A percentile compares a stretch with the other conserved stretches of the same genome.
Conservation (phyloP, 2,888 invertebrate genomes). For the Ferrisia virgata region DNA sequence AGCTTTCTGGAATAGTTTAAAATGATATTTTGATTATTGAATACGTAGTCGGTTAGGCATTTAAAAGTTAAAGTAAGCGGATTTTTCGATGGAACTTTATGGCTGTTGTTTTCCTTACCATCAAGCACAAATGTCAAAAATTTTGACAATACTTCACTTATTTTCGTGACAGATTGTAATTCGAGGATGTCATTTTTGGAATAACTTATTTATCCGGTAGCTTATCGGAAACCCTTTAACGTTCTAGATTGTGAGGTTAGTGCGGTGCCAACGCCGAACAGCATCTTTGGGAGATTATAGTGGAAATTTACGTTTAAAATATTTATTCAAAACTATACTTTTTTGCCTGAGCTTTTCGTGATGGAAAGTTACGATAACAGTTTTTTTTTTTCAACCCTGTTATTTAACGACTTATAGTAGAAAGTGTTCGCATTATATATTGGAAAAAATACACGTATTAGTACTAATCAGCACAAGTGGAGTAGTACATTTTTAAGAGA, state of each 20-base stretch:
- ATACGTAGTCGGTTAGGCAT: conserved; percentile 3
- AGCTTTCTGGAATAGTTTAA: background rate
- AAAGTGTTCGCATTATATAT: background rate
- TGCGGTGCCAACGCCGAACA: background rate
- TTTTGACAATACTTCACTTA: conserved; percentile 24
- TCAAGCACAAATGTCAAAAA: conserved; percentile 17
- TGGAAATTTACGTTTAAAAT: background rate
- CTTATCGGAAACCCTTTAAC: conserved; percentile 27
- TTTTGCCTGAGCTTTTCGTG: background rate
- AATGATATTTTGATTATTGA: conserved; percentile 19
- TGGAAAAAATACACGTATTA: too few relatives aligned
- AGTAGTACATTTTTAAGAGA: too few relatives aligned
- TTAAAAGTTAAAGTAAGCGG: conserved; percentile 17
- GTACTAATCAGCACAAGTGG: too few relatives aligned
- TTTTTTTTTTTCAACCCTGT: background rate
- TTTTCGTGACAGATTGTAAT: conserved; percentile 29
- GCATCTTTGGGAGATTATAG: background rate
- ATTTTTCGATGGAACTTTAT: conserved; percentile 24
- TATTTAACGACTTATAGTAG: background rate
- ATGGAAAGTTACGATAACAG: background rate
- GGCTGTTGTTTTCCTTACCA: background rate
- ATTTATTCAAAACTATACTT: background rate
- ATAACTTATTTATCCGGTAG: conserved; percentile 27
- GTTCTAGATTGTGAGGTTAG: background rate
- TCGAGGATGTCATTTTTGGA: conserved; percentile 24